phyloP scores from a whole-genome alignment of 2,797 vertebrate genomes.

The Hapalemur alaotrensis region DNA sequence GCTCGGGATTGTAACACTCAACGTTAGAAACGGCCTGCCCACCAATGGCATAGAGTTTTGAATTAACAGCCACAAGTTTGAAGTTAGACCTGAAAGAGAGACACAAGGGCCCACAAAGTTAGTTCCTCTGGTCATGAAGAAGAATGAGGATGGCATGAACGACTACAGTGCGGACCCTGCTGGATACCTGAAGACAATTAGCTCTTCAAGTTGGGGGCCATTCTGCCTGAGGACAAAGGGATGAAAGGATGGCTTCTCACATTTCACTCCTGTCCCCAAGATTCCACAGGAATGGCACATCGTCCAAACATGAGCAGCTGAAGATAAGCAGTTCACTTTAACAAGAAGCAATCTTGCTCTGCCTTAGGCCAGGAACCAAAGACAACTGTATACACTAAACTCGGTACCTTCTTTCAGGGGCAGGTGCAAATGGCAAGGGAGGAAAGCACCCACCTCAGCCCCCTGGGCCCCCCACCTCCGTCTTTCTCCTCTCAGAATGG shows the following conservation, averaged over 20 bases:
- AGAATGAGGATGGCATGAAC: fast-evolving
- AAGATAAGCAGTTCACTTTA: background rate
- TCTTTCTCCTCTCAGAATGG: background rate
- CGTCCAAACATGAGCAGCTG: background rate
- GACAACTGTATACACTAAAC: background rate
- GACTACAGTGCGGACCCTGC: background rate
- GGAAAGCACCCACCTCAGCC: background rate
- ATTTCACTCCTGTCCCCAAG: background rate
- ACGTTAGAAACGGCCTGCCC: constrained; percentile 94
- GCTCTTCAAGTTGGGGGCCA: background rate
- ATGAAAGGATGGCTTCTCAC: background rate
- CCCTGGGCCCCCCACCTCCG: background rate
- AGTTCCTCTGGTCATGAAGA: background rate
- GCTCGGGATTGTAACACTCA: constrained; percentile 95
- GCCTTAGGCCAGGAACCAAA: background rate
- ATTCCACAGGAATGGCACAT: background rate
- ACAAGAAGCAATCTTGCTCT: background rate
- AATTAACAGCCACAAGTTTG: constrained; percentile 93
- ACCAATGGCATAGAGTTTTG: constrained; percentile 94
- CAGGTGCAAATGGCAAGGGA: background rate
- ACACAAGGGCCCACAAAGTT: constrained; percentile 5
- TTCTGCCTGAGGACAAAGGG: background rate
- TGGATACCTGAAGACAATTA: background rate
- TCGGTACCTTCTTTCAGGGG: background rate
- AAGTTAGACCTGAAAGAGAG: constrained; percentile 93